phyloP scores from a whole-genome alignment of 1,140 invertebrate genomes.

The Asobara japonica region DNA sequence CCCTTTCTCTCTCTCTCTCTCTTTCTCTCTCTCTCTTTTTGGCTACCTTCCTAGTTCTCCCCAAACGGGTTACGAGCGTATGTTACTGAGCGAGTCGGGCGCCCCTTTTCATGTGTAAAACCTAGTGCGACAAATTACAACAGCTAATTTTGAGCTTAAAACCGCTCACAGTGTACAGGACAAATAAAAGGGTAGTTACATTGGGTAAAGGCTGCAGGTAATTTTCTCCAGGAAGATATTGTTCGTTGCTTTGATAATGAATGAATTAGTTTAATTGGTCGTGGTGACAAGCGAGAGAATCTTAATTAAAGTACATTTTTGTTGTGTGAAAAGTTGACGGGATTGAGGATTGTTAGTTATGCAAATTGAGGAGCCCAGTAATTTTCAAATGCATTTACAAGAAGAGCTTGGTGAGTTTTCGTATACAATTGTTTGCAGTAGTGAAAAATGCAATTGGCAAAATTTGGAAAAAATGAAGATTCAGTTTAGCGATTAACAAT shows the following conservation, averaged over 20 bases:
- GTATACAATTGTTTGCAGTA: not conserved
- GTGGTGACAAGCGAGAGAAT: no score
- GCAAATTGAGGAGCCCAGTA: no score
- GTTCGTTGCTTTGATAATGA: not conserved
- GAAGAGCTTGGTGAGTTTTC: no score
- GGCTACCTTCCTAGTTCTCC: not conserved
- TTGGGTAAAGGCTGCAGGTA: not conserved
- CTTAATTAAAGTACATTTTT: no score
- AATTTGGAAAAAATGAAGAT: no score
- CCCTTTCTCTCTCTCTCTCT: not conserved
- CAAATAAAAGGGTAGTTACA: not conserved
- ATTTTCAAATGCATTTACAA: no score
- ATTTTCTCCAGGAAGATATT: not conserved
- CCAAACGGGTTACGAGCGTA: not conserved
- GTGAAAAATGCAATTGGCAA: not conserved
- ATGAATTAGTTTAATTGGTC: not conserved
- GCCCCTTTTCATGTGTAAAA: not conserved
- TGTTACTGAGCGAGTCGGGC: no score
- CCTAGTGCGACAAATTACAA: conserved; percentile 3
- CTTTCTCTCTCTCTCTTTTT: not conserved
- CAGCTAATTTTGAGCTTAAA: conserved; percentile 12
- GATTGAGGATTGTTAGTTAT: no score
- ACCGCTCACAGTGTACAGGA: no score
- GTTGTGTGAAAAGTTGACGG: no score
- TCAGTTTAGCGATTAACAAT: no score